Conservation (phyloP, 2,888 invertebrate species). For the Prionchulus punctatus region DNA sequence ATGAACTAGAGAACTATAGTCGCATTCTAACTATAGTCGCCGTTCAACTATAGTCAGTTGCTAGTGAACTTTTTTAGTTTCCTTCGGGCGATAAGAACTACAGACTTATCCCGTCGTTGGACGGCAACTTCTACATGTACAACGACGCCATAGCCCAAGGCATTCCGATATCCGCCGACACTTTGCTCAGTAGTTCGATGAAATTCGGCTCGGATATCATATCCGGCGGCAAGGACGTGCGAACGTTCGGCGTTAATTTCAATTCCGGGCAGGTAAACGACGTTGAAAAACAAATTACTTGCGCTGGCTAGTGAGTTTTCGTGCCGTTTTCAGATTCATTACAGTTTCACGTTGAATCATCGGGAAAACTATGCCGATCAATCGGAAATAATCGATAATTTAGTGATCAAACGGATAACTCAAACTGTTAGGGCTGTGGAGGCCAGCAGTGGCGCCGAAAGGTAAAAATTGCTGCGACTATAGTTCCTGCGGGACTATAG, state of each 20-base stretch:
- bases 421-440: slow-evolving; percentile 79
- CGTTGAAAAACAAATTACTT: neutral
- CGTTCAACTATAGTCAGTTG: no score
- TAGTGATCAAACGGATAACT: slow-evolving; percentile 63
- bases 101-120: slow-evolving; percentile 75
- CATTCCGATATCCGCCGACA: slow-evolving; percentile 67
- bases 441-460: slow-evolving; percentile 64
- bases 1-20: no score
- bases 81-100: slow-evolving; percentile 6
- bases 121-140: slow-evolving; percentile 75
- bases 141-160: slow-evolving; percentile 73
- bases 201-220: slow-evolving; percentile 48
- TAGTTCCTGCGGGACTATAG: no score
- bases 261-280: slow-evolving; percentile 43
- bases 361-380: slow-evolving; percentile 14
- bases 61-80: no score
- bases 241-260: slow-evolving; percentile 67
- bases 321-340: slow-evolving; percentile 16
- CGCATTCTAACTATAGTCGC: no score
- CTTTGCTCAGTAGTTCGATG: slow-evolving; percentile 60
- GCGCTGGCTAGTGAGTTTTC: no score
- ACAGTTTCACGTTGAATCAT: slow-evolving; percentile 17
- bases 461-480: no score
- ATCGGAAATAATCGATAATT: slow-evolving; percentile 13
- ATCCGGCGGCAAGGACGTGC: slow-evolving; percentile 61